Evolutionary conservation across 2,888 invertebrate species (phyloP), one percentile per base, ranked within the genome.

Genomic region (Adelphocoris suturalis): DNA sequence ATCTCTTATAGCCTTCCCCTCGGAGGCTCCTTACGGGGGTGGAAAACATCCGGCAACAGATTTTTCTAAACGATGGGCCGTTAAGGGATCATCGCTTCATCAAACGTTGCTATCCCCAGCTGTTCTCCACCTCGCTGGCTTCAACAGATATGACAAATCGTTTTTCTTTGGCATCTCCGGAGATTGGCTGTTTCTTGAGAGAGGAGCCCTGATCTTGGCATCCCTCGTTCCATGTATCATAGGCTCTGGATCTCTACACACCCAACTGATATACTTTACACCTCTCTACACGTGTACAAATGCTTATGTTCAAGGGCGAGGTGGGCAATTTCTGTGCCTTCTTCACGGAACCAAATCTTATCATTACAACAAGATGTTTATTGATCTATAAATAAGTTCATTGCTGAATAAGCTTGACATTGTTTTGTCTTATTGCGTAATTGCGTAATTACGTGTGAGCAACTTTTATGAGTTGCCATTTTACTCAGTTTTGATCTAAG

Each of bases 61-160:
- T 82, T 82, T 82, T 52, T 82, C 82, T 82, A 82, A 82, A 82
- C 52, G 82, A 82, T 82, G 82, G 82, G 48, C 82, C 52, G 82
- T 82, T 52, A 47, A 37, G 48, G 27, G 82, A 82, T 82, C 52
- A 82, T 52, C 48, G 47, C 82, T 82, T 82, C 82, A 82, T 82
- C 82, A 82, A 82, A 82, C 37, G 46, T 78, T 82, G 48, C 82
- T 82, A 82, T 52, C 47, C 82, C 82, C 82, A 82, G 82, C 47
- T 82, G 82, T 82, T 82, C 82, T 82, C 7, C 82, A 27, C 82
- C 52, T 82, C 82, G 48, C 52, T 52, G 47, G 48, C 82, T 27
- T 47, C 82, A 52, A 27, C 46, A 82, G 9, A 82, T 23, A 48
- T 48, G 48, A 82, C 48, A 82, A 48, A 47, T 47, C 80, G 28